Base-by-base conservation (phyloP, 64 coral and sea anemone species). In the Actinia equina region DNA sequence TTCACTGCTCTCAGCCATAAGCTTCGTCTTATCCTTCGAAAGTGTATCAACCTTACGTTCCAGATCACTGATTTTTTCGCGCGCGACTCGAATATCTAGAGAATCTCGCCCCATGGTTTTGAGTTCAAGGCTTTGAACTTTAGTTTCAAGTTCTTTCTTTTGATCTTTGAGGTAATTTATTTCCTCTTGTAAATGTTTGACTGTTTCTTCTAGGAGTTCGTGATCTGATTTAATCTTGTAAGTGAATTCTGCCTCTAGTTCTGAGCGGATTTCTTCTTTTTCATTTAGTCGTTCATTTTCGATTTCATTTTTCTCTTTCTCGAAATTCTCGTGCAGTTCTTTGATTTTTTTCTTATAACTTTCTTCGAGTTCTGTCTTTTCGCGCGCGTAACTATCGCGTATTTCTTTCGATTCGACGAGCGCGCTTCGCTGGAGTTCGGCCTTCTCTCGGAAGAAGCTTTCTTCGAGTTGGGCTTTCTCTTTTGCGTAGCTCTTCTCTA, bases 291-390 rank as follows among this genome's bases (percentile, higher is more conserved):
- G 83, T 78, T 97, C 94, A 82, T 93, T 87, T 67, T 97, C 94
- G 54, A 97, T 71, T 88, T 97, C 91, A 14, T 85, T 79, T 81
- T 97, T 97, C 80, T 97, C 94, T 80, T 87, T 86, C 3, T 88
- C 52, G 89, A 90, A 88, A 86, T 88, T 97, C 67, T 93, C 89
- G 16, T 97, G 91, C 6, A 97, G 86, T 84, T 93, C 92, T 42
- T 97, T 97, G 30, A 97, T 97, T 82, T 97, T 97, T 80, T 85
- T 88, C 89, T 97, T 92, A 69, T 97, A 97, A 37, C 91, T 88
- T 71, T 97, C 91, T 90, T 97, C 94, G 19, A 97, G 94, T 61
- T 97, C 91, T 49, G 67, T 78, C 83, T 89, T 90, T 53, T 97
- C 94, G 76, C 94, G 91, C 23, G 91, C 88, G 44, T 97, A 97